Evolutionary conservation across 2,113 vertebrate genomes (phyloP).

Genomic region (crab-eating macaque (Macaca fascicularis)): DNA sequence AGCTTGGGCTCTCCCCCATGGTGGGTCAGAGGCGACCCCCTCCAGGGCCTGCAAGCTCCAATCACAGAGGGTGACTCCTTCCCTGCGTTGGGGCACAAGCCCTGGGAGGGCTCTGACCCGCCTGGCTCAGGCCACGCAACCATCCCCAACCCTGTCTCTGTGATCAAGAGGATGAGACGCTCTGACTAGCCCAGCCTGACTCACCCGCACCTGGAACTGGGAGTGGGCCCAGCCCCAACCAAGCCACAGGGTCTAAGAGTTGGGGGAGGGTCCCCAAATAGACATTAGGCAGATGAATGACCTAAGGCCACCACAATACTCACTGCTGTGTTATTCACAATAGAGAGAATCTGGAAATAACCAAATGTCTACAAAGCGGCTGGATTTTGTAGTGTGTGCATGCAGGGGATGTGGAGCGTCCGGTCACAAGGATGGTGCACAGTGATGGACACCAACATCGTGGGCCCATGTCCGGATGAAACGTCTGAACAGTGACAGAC

Average conservation of each 20-base stretch:
- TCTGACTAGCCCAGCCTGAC: not conserved
- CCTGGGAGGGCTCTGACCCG: not conserved
- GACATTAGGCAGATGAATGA: fast-evolving
- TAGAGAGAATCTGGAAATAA: not conserved
- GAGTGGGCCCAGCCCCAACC: not conserved
- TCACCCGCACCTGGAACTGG: not conserved
- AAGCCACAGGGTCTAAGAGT: not conserved
- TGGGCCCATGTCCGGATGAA: fast-evolving
- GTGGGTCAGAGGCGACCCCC: not conserved
- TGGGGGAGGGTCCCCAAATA: not conserved
- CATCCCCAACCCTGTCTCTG: not conserved
- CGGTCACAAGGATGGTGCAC: no score
- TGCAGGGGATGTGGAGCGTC: no score
- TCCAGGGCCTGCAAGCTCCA: not conserved
- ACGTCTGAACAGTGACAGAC: not conserved
- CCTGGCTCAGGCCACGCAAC: not conserved
- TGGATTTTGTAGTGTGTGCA: not conserved
- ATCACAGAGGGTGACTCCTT: not conserved
- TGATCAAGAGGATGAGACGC: not conserved
- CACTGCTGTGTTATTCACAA: not conserved
- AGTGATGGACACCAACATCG: fast-evolving
- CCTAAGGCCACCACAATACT: not conserved
- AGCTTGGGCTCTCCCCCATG: not conserved
- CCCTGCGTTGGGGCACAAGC: fast-evolving
- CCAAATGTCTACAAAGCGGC: fast-evolving